Evolutionary conservation across 2,888 invertebrate genomes (phyloP).

Genomic region (Agapetus fuscipes): DNA sequence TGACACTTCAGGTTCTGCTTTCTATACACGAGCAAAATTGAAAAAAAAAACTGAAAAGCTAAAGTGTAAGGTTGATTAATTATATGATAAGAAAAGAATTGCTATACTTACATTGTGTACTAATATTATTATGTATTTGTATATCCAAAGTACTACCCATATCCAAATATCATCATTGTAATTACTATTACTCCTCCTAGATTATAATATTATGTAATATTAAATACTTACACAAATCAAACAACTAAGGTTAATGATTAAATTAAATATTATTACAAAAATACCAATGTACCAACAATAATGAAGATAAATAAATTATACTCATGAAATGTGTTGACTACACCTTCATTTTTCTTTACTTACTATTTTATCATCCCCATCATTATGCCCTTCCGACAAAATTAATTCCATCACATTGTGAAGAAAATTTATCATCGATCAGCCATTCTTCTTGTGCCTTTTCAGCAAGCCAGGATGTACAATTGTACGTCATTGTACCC

Average conservation of each 20-base stretch:
- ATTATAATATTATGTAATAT: slow-evolving; percentile 19
- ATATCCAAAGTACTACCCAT: slow-evolving; percentile 21
- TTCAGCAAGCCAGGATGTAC: too few relatives aligned
- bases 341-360: too few relatives aligned
- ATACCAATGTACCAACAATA: slow-evolving; percentile 22
- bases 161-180: slow-evolving; percentile 22
- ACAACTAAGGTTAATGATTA: slow-evolving; percentile 23
- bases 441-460: too few relatives aligned
- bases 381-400: neutral
- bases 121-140: slow-evolving; percentile 21
- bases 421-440: too few relatives aligned
- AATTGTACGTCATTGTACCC: too few relatives aligned
- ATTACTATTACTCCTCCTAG: slow-evolving; percentile 22
- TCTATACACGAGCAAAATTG: too few relatives aligned
- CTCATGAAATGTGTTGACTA: slow-evolving; percentile 18
- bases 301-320: slow-evolving; percentile 22
- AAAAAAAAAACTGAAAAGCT: slow-evolving; percentile 12
- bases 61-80: slow-evolving; percentile 12
- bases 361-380: neutral
- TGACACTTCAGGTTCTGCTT: too few relatives aligned
- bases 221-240: slow-evolving; percentile 20
- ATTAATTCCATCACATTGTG: too few relatives aligned
- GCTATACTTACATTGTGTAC: too few relatives aligned
- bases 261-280: slow-evolving; percentile 20
- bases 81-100: slow-evolving; percentile 9